Base-by-base conservation (phyloP, 2,797 vertebrate genomes). In the Philypnodon macrostomus region DNA sequence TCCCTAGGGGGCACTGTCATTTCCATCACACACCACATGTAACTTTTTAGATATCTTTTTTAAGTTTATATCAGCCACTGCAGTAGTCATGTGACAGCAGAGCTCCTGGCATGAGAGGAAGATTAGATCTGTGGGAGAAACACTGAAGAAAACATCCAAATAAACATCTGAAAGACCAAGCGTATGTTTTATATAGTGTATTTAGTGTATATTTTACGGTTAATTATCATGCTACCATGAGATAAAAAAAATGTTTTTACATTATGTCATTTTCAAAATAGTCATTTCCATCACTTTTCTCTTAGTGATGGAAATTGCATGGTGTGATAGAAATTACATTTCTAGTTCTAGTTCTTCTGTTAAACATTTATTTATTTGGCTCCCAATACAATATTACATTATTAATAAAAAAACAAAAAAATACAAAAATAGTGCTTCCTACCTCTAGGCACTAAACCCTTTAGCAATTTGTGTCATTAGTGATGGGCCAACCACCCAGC, bases 261-360 rank as follows among this genome's bases (percentile, higher is more conserved):
- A 32, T 3, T 9, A 4, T 32, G 31, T 32, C 11, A 32, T 32
- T 32, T 32, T 12, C 31, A 32, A 8, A 32, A 11, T n/a, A 32
- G 27, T 17, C 13, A 6, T 32, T 46, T 32, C 16, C 11, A 19
- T 46, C 29, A 33, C 17, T 26, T 27, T 42, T 2, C 17, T 29
- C 21, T 4, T 14, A 13, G 29, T 33, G 12, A 23, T 23, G 44
- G 44, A 46, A 46, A 46, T 32, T 14, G 33, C 3, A 33, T 29
- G 31, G 13, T 13, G 17, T 33, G 17, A 23, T 23, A 30, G 44
- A 46, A 46, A 46, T 46, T 12, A 46, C 3, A 21, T 29, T 32
- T 12, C 1, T 1, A 19, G 6, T n/a, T n/a, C n/a, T n/a, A n/a
- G n/a, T n/a, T n/a, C n/a, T n/a, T n/a, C n/a, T 45, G 44, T 32